phyloP scores from a whole-genome alignment of 2,888 invertebrate genomes.

The Acanthosepion esculentum region DNA sequence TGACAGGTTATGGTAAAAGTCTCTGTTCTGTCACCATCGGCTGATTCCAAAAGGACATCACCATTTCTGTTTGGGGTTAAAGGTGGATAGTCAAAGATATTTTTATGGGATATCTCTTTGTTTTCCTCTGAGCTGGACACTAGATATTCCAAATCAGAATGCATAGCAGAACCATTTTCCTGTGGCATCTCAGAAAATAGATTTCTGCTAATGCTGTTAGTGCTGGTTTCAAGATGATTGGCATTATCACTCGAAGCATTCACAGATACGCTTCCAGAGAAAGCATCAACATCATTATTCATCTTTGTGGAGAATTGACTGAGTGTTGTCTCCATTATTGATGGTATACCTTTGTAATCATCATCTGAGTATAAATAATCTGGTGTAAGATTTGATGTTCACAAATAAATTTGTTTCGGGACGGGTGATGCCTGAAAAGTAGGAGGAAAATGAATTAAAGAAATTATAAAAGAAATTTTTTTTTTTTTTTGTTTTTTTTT shows the following conservation, averaged over 20 bases:
- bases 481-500: too few relatives aligned
- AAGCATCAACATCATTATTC: neutral
- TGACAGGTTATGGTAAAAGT: neutral
- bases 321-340: neutral
- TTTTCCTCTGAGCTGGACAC: neutral
- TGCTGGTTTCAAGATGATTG: neutral
- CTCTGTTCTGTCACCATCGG: neutral
- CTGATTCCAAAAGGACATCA: neutral
- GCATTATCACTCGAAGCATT: neutral
- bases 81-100: neutral
- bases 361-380: neutral
- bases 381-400: neutral
- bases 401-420: neutral
- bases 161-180: neutral
- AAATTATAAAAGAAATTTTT: neutral
- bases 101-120: neutral
- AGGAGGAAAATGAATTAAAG: neutral
- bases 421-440: neutral
- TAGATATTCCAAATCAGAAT: neutral
- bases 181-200: neutral
- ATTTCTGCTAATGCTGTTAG: neutral
- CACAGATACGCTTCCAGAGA: neutral
- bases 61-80: conserved; percentile 15
- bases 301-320: neutral
- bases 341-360: neutral